A percentile compares a stretch with the other conserved stretches of the same genome.
Evolutionary conservation across 2,888 invertebrate genomes (phyloP).

Genomic region (Erebia palarica): DNA sequence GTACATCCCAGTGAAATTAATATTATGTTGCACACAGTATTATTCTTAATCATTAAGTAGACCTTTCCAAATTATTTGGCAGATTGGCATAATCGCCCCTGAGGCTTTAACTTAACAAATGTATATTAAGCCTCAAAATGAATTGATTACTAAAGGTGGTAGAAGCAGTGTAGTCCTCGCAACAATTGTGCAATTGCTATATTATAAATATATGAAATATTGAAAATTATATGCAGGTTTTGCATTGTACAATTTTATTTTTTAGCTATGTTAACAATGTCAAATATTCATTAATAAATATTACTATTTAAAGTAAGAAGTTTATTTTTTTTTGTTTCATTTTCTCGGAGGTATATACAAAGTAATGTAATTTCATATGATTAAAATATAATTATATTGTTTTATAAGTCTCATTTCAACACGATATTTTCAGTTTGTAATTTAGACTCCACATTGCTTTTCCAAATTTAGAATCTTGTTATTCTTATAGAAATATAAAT

Average conservation of each 20-base stretch:
- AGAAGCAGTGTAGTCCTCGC: constrained; percentile 80
- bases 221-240: constrained; percentile 76
- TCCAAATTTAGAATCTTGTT: constrained; percentile 34
- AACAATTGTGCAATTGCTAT: constrained; percentile 81
- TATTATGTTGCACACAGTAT: constrained; percentile 76
- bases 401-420: constrained; percentile 8
- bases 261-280: constrained; percentile 76
- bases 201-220: constrained; percentile 61
- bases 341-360: constrained; percentile 48
- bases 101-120: constrained; percentile 67
- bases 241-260: constrained; percentile 82
- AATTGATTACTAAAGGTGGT: constrained; percentile 66
- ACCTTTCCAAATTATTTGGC: constrained; percentile 65
- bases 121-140: constrained; percentile 62
- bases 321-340: constrained; percentile 70
- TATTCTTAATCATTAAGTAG: constrained; percentile 68
- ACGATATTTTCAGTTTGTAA: constrained; percentile 27
- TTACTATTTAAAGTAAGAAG: constrained; percentile 73
- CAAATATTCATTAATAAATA: constrained; percentile 79
- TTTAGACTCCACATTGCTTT: constrained; percentile 37
- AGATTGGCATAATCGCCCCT: constrained; percentile 68
- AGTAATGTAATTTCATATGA: constrained; percentile 48
- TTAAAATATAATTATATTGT: constrained; percentile 23
- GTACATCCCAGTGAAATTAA: constrained; percentile 69
- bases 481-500: constrained; percentile 32